Evolutionary conservation across 2,888 invertebrate genomes (phyloP), one percentile per base, ranked within the genome.

Genomic region (Boloria euphrosyne): DNA sequence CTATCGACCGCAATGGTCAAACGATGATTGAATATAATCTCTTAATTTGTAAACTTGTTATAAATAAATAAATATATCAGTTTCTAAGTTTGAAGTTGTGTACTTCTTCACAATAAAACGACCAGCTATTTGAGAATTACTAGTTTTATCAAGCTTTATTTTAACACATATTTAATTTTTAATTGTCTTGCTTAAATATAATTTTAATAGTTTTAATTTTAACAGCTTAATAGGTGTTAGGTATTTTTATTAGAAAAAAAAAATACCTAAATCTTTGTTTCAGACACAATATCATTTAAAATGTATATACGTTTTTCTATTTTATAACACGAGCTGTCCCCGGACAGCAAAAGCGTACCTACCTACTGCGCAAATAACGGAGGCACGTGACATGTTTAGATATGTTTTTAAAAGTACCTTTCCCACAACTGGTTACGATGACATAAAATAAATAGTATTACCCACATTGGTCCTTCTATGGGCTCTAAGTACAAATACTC

Each of bases 371-470:
- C 59, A 59, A 17, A 59, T 49, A 49, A 58, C 27, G 13, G n/a
- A 16, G 31, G 47, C 10, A 59, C 59, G 49, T 59, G 59, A 59
- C 59, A 31, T 59, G 49, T 16, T 17, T 59, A 49, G 22, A 59
- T 59, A 59, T 13, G 58, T 31, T 31, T 27, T 16, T 0, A 17
- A 49, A 13, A 49, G 7, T 17, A 54, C 4, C 14, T 18, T 14
- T 55, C n/a, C 22, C 16, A 44, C 3, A 17, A 17, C 4, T 43
- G n/a, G 17, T 38, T 54, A 17, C 54, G 13, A 43, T 17, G 5
- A 17, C 17, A 43, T 43, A 43, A 13, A 18, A 13, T 50, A 50
- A 5, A 50, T 18, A 50, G 22, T 18, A 22, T 13, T 18, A 50
- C 22, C 7, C 10, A 7, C 31, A 38, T 38, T 38, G 31, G 10